Evolutionary conservation across 2,888 invertebrate genomes (phyloP).

Genomic region (Brachypterus glaber): DNA sequence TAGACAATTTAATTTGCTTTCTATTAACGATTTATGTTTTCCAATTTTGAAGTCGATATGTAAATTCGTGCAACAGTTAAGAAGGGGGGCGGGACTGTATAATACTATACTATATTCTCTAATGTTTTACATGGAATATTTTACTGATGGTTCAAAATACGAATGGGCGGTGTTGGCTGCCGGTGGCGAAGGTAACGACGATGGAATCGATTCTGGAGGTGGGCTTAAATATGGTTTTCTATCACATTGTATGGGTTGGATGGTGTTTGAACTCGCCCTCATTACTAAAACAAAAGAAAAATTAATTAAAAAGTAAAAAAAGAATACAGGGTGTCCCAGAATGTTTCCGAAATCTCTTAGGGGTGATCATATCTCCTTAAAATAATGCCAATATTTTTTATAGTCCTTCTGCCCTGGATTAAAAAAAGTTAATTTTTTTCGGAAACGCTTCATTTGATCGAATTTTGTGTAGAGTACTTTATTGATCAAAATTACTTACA

Average conservation of each 20-base stretch:
- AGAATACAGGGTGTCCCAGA: no score
- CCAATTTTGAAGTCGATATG: no score
- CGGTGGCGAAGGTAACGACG: conserved; percentile 43
- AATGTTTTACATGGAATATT: conserved; percentile 28
- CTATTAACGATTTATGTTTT: no score
- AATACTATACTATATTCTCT: background rate
- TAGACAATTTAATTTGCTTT: no score
- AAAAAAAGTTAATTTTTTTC: no score
- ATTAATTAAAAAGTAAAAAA: background rate
- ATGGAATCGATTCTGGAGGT: conserved; percentile 42
- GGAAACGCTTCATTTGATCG: no score
- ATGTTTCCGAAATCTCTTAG: no score
- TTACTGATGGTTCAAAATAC: conserved; percentile 35
- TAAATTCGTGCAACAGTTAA: conserved; percentile 1
- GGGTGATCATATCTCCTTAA: no score
- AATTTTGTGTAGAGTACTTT: no score
- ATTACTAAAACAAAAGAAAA: conserved; percentile 33
- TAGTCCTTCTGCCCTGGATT: no score
- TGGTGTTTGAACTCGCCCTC: conserved; percentile 31
- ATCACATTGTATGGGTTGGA: conserved; percentile 44
- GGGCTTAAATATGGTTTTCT: conserved; percentile 48
- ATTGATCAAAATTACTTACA: no score
- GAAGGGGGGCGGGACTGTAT: background rate
- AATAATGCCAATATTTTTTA: no score
- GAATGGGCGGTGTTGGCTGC: conserved; percentile 39